Base-by-base conservation (phyloP, 2,113 vertebrate species). In the Benitochromis conjunctus region DNA sequence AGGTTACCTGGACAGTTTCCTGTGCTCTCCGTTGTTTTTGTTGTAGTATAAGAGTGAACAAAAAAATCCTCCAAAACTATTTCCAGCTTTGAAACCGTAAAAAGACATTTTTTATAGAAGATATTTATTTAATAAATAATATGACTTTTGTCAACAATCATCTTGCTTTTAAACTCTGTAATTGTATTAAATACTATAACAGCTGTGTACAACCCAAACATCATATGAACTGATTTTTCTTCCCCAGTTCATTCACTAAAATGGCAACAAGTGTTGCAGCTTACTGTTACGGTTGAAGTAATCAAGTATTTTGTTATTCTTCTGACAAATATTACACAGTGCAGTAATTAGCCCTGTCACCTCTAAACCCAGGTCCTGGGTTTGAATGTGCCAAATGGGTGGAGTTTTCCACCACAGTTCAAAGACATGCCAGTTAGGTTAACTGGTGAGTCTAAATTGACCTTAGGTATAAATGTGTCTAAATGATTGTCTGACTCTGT, bases 1-100 rank as follows among this genome's bases (percentile, higher is more conserved):
- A 26, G 38, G 0, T 26, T 43, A 5, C 7, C 34, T 64, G 10
- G 34, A 64, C 31, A 0, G 5, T 38, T 38, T 66, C 60, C 34
- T 21, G 19, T 66, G 18, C 60, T 26, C 21, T 18, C 10, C 8
- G 5, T 69, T 46, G 19, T 46, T 43, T 69, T 69, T 69, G 64
- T 3, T 16, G 12, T 69, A 71, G 3, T 46, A 26, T 10, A 46
- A 71, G 38, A 71, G 9, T 46, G 21, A 69, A 46, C 29, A 3
- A 57, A 13, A 34, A 31, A 34, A 8, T 34, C 29, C 18, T 34
- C 5, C 18, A 9, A 62, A 62, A 11, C 41, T 3, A 18, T 13
- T 7, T 46, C 41, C 41, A 46, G 66, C 4, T 71, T 71, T 1
- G 1, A 71, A 71, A 18, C 41, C 0, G 10, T 46, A 46, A 71